Conservation (phyloP, 1,140 invertebrate species). For the Cylas formicarius region DNA sequence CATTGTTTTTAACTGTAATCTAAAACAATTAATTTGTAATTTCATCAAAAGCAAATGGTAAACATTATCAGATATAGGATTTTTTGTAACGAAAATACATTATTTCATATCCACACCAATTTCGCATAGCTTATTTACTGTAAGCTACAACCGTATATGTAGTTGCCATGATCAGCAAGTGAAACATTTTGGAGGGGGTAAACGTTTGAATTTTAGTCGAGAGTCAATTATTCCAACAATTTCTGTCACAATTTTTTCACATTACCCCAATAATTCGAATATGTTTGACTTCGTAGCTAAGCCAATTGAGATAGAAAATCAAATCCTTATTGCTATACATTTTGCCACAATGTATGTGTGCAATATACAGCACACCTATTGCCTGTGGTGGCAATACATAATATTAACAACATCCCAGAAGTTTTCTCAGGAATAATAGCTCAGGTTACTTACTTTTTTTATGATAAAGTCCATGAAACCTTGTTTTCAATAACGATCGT, state of each 20-base stretch:
- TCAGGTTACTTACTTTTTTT: constrained; percentile 32
- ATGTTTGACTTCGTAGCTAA: too few relatives aligned
- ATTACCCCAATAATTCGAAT: too few relatives aligned
- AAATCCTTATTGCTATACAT: too few relatives aligned
- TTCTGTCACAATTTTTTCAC: too few relatives aligned
- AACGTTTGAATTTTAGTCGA: constrained; percentile 6
- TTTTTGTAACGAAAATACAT: constrained; percentile 4
- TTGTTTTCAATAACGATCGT: constrained; percentile 11
- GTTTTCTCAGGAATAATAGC: constrained; percentile 40
- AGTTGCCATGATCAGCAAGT: constrained; percentile 7
- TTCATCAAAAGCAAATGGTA: constrained; percentile 11
- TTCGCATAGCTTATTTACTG: neutral
- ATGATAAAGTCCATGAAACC: constrained; percentile 9
- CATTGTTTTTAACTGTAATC: constrained; percentile 35
- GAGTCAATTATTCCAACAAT: too few relatives aligned
- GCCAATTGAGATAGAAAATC: too few relatives aligned
- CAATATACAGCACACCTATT: constrained; percentile 4
- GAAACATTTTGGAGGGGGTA: constrained; percentile 11
- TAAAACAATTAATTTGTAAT: constrained; percentile 6
- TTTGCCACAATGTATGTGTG: constrained; percentile 11
- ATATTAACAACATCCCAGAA: constrained; percentile 15
- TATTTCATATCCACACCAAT: neutral
- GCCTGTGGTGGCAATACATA: neutral
- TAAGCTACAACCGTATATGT: constrained; percentile 2
- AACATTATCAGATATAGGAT: neutral